phyloP scores from a whole-genome alignment of 2,888 invertebrate species.

The Acleris holmiana region DNA sequence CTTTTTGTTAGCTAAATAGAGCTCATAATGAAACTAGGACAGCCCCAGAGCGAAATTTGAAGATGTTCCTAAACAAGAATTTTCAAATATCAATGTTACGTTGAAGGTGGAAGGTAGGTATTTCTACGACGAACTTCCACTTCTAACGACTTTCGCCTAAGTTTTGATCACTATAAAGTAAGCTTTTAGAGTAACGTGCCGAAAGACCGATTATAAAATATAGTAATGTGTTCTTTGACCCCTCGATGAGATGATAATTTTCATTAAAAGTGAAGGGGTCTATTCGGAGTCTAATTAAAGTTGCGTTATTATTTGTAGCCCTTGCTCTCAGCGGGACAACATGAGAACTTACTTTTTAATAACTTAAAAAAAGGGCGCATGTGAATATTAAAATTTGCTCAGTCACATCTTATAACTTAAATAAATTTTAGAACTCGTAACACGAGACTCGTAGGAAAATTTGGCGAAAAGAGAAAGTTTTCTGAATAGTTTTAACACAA shows the following conservation, averaged over 20 bases:
- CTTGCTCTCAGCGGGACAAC: constrained; percentile 57
- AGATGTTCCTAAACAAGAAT: constrained; percentile 51
- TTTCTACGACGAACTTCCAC: constrained; percentile 52
- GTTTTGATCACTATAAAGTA: constrained; percentile 69
- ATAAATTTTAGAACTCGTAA: constrained; percentile 20
- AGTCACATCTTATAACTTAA: constrained; percentile 10
- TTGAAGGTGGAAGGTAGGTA: constrained; percentile 58
- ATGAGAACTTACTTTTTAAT: constrained; percentile 51
- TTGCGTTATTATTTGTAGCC: constrained; percentile 69
- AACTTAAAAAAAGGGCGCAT: constrained; percentile 39
- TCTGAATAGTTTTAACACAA: constrained; percentile 22
- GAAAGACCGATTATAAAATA: constrained; percentile 73
- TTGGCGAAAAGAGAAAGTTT: constrained; percentile 16
- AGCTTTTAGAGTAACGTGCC: constrained; percentile 68
- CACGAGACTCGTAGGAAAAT: constrained; percentile 12
- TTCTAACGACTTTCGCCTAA: constrained; percentile 55
- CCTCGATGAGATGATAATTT: constrained; percentile 72
- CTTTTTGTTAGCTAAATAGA: constrained; percentile 38
- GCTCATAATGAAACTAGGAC: constrained; percentile 40
- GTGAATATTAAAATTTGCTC: constrained; percentile 24
- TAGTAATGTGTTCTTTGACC: constrained; percentile 79
- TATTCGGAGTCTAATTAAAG: constrained; percentile 73
- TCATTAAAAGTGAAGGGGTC: constrained; percentile 73
- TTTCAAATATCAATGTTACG: constrained; percentile 61
- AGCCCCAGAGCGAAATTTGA: constrained; percentile 48